Evolutionary conservation across 1,140 invertebrate species (phyloP).

Genomic region (Caerostris darwini): DNA sequence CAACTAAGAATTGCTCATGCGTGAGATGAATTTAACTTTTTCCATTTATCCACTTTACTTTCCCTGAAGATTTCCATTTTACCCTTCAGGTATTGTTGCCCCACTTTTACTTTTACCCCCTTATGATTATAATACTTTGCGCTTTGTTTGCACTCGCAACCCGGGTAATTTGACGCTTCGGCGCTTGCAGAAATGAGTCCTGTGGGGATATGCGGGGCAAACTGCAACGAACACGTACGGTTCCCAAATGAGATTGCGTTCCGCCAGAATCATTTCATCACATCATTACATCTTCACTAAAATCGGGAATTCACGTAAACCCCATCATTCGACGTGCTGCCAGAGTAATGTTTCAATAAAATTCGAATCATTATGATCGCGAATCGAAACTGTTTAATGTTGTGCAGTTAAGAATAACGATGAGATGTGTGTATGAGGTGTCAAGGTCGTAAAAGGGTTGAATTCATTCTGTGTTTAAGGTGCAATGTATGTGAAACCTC

Average conservation of each 20-base stretch:
- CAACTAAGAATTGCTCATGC: too few relatives aligned
- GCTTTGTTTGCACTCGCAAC: neutral
- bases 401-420: neutral
- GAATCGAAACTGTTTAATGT: neutral
- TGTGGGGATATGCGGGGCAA: neutral
- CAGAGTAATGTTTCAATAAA: constrained; percentile 5
- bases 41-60: too few relatives aligned
- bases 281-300: constrained; percentile 23
- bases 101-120: neutral
- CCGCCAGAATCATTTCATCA: constrained; percentile 1
- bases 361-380: neutral
- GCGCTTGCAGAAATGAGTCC: constrained; percentile 44
- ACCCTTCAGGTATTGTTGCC: neutral
- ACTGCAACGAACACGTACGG: neutral
- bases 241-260: constrained; percentile 26
- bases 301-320: neutral
- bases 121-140: constrained; percentile 38
- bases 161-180: constrained; percentile 37
- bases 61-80: neutral
- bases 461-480: too few relatives aligned
- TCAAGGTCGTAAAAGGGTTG: too few relatives aligned
- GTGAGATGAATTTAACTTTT: too few relatives aligned
- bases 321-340: neutral
- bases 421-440: neutral
- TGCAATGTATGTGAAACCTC: too few relatives aligned